Evolutionary conservation across 2,113 vertebrate genomes (phyloP).

Genomic region (Pongo abelii): DNA sequence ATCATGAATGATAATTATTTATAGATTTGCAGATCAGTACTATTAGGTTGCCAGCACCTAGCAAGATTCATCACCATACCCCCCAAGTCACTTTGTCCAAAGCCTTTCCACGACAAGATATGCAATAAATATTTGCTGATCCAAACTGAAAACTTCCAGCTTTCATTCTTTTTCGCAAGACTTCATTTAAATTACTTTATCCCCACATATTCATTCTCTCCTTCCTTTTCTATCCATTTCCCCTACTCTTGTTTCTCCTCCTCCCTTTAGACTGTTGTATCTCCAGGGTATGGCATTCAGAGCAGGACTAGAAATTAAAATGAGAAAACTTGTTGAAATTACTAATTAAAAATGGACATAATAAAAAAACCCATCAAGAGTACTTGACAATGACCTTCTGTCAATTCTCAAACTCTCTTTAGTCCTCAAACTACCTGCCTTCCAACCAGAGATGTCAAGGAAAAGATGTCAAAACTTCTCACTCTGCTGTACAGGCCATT

Average conservation of each 20-base stretch:
- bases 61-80: background rate
- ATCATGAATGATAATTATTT: background rate
- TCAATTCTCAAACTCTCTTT: background rate
- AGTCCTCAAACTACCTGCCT: background rate
- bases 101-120: background rate
- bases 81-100: background rate
- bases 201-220: background rate
- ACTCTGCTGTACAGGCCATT: background rate
- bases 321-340: background rate
- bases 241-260: background rate
- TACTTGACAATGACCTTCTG: background rate
- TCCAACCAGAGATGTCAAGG: background rate
- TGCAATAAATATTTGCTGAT: background rate
- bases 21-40: background rate
- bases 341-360: background rate
- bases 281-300: background rate
- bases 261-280: background rate
- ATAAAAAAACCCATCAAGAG: background rate
- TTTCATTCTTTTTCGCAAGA: background rate
- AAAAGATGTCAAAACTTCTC: background rate
- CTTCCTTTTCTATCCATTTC: background rate
- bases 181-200: background rate
- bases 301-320: background rate
- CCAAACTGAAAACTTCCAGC: background rate
- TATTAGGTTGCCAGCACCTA: background rate